Base-by-base conservation (phyloP, 2,888 invertebrate species). In the Argyresthia albistria region DNA sequence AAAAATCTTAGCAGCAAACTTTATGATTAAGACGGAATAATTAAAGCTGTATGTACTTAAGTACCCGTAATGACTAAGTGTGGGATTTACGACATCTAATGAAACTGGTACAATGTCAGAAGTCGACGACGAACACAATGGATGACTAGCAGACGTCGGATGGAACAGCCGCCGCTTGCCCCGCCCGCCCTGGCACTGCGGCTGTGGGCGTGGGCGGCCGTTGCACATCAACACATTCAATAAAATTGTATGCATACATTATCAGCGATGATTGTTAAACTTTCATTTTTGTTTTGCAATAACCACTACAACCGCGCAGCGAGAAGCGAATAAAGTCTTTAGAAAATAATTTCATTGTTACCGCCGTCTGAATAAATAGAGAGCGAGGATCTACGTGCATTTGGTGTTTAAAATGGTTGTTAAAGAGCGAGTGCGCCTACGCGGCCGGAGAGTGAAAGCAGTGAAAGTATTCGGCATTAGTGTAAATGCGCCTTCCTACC, bases 231-330 rank as follows among this genome's bases (percentile, higher is more conserved):
- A 70, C 73, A 58, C 64, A 60, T 66, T 70, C 75, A 69, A 75
- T 70, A 71, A 58, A 65, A 60, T 66, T 70, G 72, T 74, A 71
- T 76, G 74, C 65, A 68, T 67, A 74, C 72, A 25, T n/a, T 70
- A 68, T 67, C 73, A 69, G 65, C 65, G 62, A 65, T 62, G 69
- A 45, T 45, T 66, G 66, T 66, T 65, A 65, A 72, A 80, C 83
- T 84, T 84, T 84, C 83, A 76, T 80, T 73, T 77, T 69, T 64
- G 70, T 82, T 76, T 82, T 76, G 81, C 76, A 84, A 83, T 63
- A 25, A 25, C 25, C 25, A 25, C 25, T 25, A 59, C 61, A 49
- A 11, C 37, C 14, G 37, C 37, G 39, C 60, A 52, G 62, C 67
- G 69, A 73, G 69, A 73, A 78, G 75, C 66, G 66, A 65, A 60